Evolutionary conservation across 2,888 invertebrate species (phyloP).

Genomic region (Apotomis turbidana): DNA sequence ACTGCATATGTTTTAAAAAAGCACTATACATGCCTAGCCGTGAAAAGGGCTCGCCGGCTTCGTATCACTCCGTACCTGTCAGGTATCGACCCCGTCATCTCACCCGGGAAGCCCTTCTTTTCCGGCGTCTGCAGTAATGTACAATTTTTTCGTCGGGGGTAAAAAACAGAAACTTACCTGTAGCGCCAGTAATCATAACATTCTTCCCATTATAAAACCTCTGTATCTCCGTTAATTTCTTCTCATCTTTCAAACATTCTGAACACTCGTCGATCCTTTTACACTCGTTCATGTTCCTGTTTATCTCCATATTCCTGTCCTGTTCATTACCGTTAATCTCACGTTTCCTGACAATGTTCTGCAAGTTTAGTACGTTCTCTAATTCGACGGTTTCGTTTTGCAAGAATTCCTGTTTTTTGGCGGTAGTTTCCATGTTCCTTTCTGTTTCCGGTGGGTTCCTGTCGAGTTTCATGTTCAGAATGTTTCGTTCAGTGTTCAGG

Average conservation of each 20-base stretch:
- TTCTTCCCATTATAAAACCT: slow-evolving; percentile 84
- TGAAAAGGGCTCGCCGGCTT: too few relatives aligned
- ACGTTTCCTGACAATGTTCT: not conserved
- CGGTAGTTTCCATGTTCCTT: not conserved
- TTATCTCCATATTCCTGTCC: slow-evolving; percentile 7
- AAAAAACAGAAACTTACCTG: slow-evolving; percentile 66
- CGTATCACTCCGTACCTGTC: too few relatives aligned
- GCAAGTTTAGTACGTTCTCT: not conserved
- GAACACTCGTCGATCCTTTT: slow-evolving; percentile 10
- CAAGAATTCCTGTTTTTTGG: not conserved
- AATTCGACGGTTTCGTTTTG: not conserved
- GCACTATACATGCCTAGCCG: too few relatives aligned
- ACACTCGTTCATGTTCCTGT: not conserved
- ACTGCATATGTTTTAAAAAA: too few relatives aligned
- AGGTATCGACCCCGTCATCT: too few relatives aligned
- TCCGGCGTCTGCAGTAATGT: too few relatives aligned
- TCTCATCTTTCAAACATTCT: slow-evolving; percentile 45
- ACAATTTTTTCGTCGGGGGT: too few relatives aligned
- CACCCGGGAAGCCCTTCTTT: too few relatives aligned
- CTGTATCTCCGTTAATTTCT: slow-evolving; percentile 72
- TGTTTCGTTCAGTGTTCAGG: not conserved
- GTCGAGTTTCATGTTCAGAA: slow-evolving; percentile 17
- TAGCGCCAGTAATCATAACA: slow-evolving; percentile 85
- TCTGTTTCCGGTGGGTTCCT: slow-evolving; percentile 13
- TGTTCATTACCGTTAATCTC: slow-evolving; percentile 13